Evolutionary conservation across 2,888 invertebrate genomes (phyloP), one percentile per base, ranked within the genome.

Genomic region (Phania funesta): DNA sequence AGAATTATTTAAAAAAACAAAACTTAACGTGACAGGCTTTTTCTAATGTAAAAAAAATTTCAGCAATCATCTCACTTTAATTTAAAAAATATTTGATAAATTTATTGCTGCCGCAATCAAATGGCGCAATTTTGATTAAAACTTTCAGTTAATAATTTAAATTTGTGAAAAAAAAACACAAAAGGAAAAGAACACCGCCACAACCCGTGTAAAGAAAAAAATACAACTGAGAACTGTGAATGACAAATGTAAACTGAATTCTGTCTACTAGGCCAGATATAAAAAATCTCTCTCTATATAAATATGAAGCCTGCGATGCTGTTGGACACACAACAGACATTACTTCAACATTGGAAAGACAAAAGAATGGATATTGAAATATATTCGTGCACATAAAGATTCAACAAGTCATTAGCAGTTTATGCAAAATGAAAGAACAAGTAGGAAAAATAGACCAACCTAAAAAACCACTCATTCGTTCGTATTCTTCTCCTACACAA

Each of bases 371-470:
- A 32, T n/a, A 48, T 24, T 16, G 2, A 35, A 16, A n/a, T 18
- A 44, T 8, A 26, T 29, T 48, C 13, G 24, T 20, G 35, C n/a
- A 50, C 22, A 54, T 20, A 67, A 56, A 74, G 46, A 77, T 82
- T 64, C 82, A 82, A 82, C 82, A 82, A 82, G 81, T 82, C 77
- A 74, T 76, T 70, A 78, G 38, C 78, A 75, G 65, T 60, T 70
- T 74, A 54, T 74, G 68, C 70, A 70, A 67, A 79, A 73, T 26
- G 18, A 71, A 58, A 50, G 48, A 56, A 68, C 44, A 58, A 32
- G 22, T 20, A 8, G 16, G 11, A 52, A 46, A 46, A 16, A 32
- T 24, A 2, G 32, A 60, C 8, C 67, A 9, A 56, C 74, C 7
- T 4, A 24, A 46, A 35, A 41, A 71, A 64, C 26, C 41, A 74